Evolutionary conservation across 2,113 vertebrate genomes (phyloP).

Genomic region (Saimiri boliviensis): DNA sequence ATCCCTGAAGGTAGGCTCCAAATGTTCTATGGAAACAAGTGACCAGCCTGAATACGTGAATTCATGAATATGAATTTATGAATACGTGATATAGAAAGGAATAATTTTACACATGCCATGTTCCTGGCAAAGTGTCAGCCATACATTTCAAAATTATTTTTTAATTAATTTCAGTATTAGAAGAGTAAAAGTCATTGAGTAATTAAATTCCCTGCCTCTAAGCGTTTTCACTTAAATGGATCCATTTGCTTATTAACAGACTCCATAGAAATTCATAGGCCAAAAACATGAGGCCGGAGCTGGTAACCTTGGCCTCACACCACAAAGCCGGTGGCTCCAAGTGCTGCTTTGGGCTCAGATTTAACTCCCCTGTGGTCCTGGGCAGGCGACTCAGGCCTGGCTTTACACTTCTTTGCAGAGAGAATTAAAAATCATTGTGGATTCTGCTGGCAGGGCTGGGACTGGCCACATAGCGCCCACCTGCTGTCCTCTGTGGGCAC

Average conservation of each 20-base stretch:
- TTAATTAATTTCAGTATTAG: constrained; percentile 72
- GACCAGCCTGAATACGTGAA: neutral
- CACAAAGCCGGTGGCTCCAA: neutral
- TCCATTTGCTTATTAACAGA: constrained; percentile 59
- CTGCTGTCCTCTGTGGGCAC: neutral
- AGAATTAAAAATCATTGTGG: neutral
- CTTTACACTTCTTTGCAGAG: neutral
- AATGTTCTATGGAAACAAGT: neutral
- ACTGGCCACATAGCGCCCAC: neutral
- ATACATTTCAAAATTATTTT: constrained; percentile 61
- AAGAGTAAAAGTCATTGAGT: constrained; percentile 30
- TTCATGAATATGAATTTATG: neutral
- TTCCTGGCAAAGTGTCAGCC: constrained; percentile 54
- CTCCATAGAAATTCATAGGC: constrained; percentile 53
- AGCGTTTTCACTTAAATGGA: constrained; percentile 63
- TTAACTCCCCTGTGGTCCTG: constrained; percentile 23
- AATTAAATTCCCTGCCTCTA: constrained; percentile 71
- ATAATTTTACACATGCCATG: neutral
- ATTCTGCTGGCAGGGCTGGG: neutral
- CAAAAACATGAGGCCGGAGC: constrained; percentile 14
- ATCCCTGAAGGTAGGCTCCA: neutral
- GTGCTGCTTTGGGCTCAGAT: neutral
- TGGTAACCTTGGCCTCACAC: neutral
- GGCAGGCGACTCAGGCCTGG: neutral
- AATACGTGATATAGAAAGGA: neutral